Base-by-base conservation (phyloP, 1,140 invertebrate species). In the Drosophila miranda region DNA sequence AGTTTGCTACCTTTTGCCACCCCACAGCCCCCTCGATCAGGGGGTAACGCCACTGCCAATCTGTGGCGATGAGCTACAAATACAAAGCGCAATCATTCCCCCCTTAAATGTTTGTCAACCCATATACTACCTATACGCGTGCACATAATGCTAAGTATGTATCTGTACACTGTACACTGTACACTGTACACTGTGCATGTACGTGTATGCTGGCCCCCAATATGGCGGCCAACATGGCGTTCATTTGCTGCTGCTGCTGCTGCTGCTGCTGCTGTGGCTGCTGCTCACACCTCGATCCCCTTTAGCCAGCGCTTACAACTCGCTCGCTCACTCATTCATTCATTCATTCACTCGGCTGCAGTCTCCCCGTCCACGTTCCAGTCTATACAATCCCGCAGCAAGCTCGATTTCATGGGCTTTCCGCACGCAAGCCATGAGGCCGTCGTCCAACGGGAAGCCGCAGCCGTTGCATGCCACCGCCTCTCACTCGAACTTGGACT, bases 171-270 rank as follows among this genome's bases (percentile, higher is more conserved):
- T 54, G 56, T 38, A 49, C 23, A 1, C 6, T 21, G 41, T 49
- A 53, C 7, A 30, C 41, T 52, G 42, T 34, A 57, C 54, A 21
- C 19, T 19, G 19, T 49, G 42, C 51, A 74, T 77, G 19, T 19
- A 19, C 19, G 19, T 19, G 19, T 19, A 58, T 68, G 52, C 57
- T 64, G 63, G 64, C 78, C 61, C 78, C 78, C 83, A 87, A 89
- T 83, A 87, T 87, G 83, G 83, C 83, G 79, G 75, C 84, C 83
- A 87, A 87, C 75, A 87, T 87, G 83, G 83, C 83, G 83, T 83
- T 87, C 71, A 82, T 87, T 87, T 81, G 67, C 66, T 53, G 59
- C 82, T 82, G 11, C 48, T 41, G 19, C 54, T 19, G 43, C 48
- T 28, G 34, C 48, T 41, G 19, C 54, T 19, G 43, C 48, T 28